Percentiles rank a stretch among this genome's conserved stretches.
These are phyloP conservation scores for Corbicula japonica DNA, from an alignment of 2,888 invertebrate species.

Conservation along the genomic window DNA sequence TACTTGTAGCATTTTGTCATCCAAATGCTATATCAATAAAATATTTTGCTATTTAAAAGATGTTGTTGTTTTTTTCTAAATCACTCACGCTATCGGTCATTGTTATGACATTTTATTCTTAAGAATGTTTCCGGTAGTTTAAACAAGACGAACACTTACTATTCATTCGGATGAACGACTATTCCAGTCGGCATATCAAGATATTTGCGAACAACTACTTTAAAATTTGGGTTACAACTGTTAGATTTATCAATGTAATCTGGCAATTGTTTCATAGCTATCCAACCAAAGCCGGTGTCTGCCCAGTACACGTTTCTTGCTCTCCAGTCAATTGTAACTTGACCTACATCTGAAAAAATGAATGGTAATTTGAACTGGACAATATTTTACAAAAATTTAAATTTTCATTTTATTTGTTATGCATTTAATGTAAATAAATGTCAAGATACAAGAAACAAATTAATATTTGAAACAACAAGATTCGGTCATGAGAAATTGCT, in stretches of 20 bases:
- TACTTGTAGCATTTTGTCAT: no score
- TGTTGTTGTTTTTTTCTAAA: no score
- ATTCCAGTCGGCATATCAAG: slow-evolving; percentile 54
- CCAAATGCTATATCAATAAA: no score
- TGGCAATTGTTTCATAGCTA: slow-evolving; percentile 54
- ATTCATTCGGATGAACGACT: slow-evolving; percentile 42
- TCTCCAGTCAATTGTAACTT: slow-evolving; percentile 52
- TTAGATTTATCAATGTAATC: background rate
- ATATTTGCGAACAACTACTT: slow-evolving; percentile 36
- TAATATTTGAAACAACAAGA: no score
- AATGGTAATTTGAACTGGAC: background rate
- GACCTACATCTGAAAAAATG: slow-evolving; percentile 46
- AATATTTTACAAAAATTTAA: background rate
- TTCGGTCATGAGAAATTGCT: no score
- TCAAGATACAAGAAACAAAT: no score
- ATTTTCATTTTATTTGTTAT: background rate
- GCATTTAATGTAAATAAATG: no score
- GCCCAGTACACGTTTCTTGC: slow-evolving; percentile 57
- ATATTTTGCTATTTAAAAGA: no score
- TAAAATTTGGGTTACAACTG: slow-evolving; percentile 23
- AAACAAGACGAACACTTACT: slow-evolving; percentile 24
- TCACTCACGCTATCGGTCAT: no score
- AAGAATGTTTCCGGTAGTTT: no score
- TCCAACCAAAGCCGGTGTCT: slow-evolving; percentile 55
- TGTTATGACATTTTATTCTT: no score